Evolutionary conservation across 2,797 vertebrate genomes (phyloP), one percentile per base, ranked within the genome.

Genomic region (Epinephelus coioides): DNA sequence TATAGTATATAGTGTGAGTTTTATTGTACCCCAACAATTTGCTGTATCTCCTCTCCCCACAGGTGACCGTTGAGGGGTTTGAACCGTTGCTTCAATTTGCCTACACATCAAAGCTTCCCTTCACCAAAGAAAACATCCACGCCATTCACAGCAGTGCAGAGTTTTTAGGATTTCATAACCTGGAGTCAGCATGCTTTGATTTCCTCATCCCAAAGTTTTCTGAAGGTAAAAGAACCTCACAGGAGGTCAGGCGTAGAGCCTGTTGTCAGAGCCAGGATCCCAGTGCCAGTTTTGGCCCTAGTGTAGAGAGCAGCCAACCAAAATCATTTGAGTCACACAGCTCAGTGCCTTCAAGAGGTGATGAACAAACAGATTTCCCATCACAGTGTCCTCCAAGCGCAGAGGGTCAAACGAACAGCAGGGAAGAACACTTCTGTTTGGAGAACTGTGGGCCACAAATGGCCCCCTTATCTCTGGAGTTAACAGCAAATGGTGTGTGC

Each of bases 31-130:
- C 69, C 1, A 81, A 40, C 74, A 47, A 18, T 78, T 69, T 76
- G 8, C 17, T 54, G 5, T 72, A 5, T 75, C 13, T 67, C 14
- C 44, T 84, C 66, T 53, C 21, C 73, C 82, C 43, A 54, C 92
- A 99, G 98, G 97, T 99, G 78, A 98, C 97, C 2, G 94, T 96
- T 81, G 97, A 97, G 86, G 98, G 98, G 74, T 99, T 99, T 88
- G 96, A 96, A 84, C 97, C 98, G 79, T 92, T 99, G 88, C 96
- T 99, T 81, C 96, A 98, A 70, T 99, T 99, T 92, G 97, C 97
- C 65, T 99, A 99, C 91, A 99, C 98, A 47, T 97, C 98, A 57
- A 98, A 97, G 78, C 96, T 99, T 75, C 93, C 96, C 87, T 96
- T 99, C 91, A 97, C 96, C 90, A 98, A 97, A 96, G 97, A 98